Evolutionary conservation across 1,140 invertebrate species (phyloP), one percentile per base, ranked within the genome.

Genomic region (Thalassaphorura encarpata): DNA sequence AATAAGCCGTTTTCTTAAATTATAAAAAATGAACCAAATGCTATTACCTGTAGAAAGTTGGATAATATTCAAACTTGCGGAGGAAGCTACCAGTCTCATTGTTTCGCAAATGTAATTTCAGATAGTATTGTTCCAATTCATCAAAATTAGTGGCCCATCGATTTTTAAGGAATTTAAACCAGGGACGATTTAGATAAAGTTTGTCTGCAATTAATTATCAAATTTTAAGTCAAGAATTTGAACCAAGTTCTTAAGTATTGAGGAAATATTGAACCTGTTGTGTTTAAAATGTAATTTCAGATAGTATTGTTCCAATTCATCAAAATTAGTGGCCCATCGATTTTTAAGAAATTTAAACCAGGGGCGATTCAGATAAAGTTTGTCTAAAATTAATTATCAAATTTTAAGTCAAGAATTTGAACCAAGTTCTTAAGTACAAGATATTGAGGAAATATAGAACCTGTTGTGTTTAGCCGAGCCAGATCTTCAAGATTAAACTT

Each of bases 81-180:
- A 81, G 69, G 68, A 84, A 82, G 66, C 83, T 80, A 15, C 89
- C 90, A 50, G 84, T 81, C 69, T 89, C 85, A 70, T 95, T 89
- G 59, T 84, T 89, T 4, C 94, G 76, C 51, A 97, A 83, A 70
- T 87, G 85, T 65, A 97, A 89, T 72, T 96, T 97, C 67, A 94
- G 79, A 70, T 84, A 88, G 71, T 82, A 94, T 67, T 92, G 91
- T 71, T 95, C 89, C 47, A 98, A 74, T 64, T 81, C 80, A 69
- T 96, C 89, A 66, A 89, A 90, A 72, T 95, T 96, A 0, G 90
- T 87, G 13, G 87, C 84, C 93, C 93, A 97, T 41, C 93, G 78
- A 67, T 88, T 81, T 70, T 95, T 94, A 33, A 97, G 71, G 63
- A 83, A 81, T 72, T 86, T 82, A 73, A 89, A 97, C 81, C 85